Conservation (phyloP, 1,140 invertebrate species). For the Drosophila biarmipes region DNA sequence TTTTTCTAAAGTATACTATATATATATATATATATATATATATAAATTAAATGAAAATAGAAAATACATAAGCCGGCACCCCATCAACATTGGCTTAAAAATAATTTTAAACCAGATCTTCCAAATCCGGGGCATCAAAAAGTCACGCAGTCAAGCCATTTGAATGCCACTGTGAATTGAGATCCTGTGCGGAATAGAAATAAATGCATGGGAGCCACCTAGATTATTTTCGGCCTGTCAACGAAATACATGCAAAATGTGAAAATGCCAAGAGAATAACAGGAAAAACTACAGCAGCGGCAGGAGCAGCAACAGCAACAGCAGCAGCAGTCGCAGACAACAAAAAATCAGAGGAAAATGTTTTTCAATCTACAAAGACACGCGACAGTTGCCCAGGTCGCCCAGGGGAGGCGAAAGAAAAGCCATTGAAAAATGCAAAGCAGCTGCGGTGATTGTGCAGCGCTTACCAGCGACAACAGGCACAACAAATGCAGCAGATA, state of each 20-base stretch:
- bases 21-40: too few species aligned
- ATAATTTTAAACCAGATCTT: slow-evolving; percentile 17
- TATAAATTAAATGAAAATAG: too few species aligned
- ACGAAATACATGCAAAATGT: slow-evolving; percentile 71
- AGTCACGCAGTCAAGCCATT: slow-evolving; percentile 48
- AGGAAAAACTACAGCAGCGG: slow-evolving; percentile 43
- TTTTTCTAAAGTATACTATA: too few species aligned
- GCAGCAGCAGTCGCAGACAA: slow-evolving; percentile 10
- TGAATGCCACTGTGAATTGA: slow-evolving; percentile 40
- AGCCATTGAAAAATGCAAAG: slow-evolving; percentile 73
- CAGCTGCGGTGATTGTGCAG: slow-evolving; percentile 74
- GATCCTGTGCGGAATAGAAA: slow-evolving; percentile 39
- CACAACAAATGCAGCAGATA: slow-evolving; percentile 9
- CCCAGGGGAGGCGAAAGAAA: slow-evolving; percentile 16
- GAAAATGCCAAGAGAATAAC: slow-evolving; percentile 64
- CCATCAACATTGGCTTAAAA: slow-evolving; percentile 3
- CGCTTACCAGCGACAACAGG: slow-evolving; percentile 43
- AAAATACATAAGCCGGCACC: not conserved
- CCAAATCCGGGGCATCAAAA: slow-evolving; percentile 1
- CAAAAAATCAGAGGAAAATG: slow-evolving; percentile 66
- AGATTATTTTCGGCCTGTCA: slow-evolving; percentile 75
- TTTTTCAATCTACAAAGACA: slow-evolving; percentile 72
- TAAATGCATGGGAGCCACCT: slow-evolving; percentile 49
- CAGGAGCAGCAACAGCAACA: slow-evolving; percentile 4
- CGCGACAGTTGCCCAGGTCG: slow-evolving; percentile 49